These are phyloP conservation scores for Dryobota labecula DNA, from an alignment of 2,888 invertebrate genomes.

Conservation along the genomic window DNA sequence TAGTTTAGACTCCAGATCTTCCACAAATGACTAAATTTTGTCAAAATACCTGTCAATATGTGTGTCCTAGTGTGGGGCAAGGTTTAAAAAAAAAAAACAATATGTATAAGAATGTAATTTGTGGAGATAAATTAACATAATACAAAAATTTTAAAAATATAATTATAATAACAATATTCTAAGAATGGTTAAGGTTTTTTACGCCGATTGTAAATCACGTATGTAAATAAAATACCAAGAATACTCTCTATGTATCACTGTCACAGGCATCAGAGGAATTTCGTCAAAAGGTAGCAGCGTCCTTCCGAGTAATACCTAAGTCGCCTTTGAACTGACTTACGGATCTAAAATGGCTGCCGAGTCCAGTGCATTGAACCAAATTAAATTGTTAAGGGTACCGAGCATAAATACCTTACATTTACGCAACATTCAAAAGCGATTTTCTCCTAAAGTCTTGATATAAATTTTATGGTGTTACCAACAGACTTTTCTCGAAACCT, in stretches of 20 bases:
- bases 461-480: background rate
- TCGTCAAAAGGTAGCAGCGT: slow-evolving; percentile 12
- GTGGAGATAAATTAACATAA: too few species aligned
- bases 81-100: too few species aligned
- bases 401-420: background rate
- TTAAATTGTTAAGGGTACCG: background rate
- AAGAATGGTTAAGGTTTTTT: background rate
- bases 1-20: too few species aligned
- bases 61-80: too few species aligned
- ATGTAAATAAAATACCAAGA: background rate
- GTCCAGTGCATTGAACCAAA: background rate
- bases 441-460: background rate
- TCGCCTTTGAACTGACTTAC: slow-evolving; percentile 9
- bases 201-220: background rate
- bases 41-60: too few species aligned
- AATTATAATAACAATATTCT: too few species aligned
- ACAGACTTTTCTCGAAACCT: background rate
- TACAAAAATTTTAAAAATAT: too few species aligned
- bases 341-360: background rate
- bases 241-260: background rate
- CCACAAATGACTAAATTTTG: too few species aligned
- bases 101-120: too few species aligned
- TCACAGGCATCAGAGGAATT: slow-evolving; percentile 21
- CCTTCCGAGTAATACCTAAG: slow-evolving; percentile 4
- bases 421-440: too few species aligned